Base-by-base conservation (phyloP, 2,797 vertebrate species). In the Semotilus atromaculatus region DNA sequence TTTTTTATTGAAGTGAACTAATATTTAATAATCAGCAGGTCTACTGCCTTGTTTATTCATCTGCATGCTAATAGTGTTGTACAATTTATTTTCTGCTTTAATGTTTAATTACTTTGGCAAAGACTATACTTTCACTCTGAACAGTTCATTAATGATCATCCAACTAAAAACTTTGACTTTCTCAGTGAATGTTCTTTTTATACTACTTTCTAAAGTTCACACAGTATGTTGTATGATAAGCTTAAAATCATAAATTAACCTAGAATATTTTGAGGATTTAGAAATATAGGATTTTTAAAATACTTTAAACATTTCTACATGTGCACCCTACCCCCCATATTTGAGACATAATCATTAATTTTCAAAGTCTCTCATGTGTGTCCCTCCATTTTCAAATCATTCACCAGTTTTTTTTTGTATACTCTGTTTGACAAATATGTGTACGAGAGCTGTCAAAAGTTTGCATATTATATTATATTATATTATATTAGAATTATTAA, bases 31-130 rank as follows among this genome's bases (percentile, higher is more conserved):
- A 84, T 84, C 74, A 77, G 64, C 48, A 58, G 82, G 3, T 83
- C 62, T 67, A 23, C 60, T 23, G 36, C 53, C 19, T 36, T 75
- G 86, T 83, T 83, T 83, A 55, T 51, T 67, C 72, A 66, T 66
- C 71, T 83, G 60, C 45, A 66, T 74, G 43, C 53, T 83, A 51
- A 66, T 48, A 66, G 11, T 34, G 60, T 48, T 86, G 23, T 83
- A 43, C 78, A 38, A 26, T 83, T 21, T 19, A 7, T 53, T 21
- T 55, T 94, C 92, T 93, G 94, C 93, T 87, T 88, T 86, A 60
- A 34, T 60, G 38, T 72, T 43, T 43, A 48, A 67, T 75, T 83
- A 64, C 60, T 75, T 76, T 83, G 72, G 72, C 72, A 38, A 75
- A 83, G 72, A 67, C 81, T 75, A n/a, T n/a, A 16, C 31, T 38